Base-by-base conservation (phyloP, 2,888 invertebrate species). In the Dasypolia templi region DNA sequence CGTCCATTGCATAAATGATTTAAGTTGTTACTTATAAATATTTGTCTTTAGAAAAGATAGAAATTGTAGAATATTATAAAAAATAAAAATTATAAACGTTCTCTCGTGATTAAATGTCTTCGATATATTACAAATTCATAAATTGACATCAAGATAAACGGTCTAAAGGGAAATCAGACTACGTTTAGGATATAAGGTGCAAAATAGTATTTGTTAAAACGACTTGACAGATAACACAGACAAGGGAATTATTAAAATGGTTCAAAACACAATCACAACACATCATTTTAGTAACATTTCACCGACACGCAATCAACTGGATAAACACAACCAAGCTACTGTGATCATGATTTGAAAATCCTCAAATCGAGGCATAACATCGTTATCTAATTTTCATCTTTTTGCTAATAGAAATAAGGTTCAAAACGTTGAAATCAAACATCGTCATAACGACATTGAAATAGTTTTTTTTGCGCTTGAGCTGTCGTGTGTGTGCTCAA, bases 261-360 rank as follows among this genome's bases (percentile, higher is more conserved):
- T 68, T 46, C 58, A 46, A 72, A 86, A 74, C 65, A 83, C 75
- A 81, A 86, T 85, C 73, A n/a, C n/a, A n/a, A n/a, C n/a, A n/a
- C n/a, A 86, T 79, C 72, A 79, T 85, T n/a, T n/a, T 77, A 85
- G 77, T 65, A 78, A 72, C 63, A 81, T 83, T 85, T 68, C 66
- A 51, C 35, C 65, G 35, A 61, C 81, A 72, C 59, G 83, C 84
- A 86, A 85, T 85, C 83, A 85, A 75, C 86, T 81, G 75, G 70
- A 83, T 86, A 86, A 85, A 86, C 81, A 81, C 81, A 80, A 85
- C 75, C 84, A 83, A 85, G 81, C 78, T 72, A 70, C 70, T 61
- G 78, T 81, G 74, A 83, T 85, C 81, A n/a, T n/a, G 77, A 86
- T 86, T 86, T 80, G 80, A 82, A 79, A 82, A 82, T 85, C 72